phyloP scores from a whole-genome alignment of 1,140 invertebrate species.

The Meloidogyne floridensis region DNA sequence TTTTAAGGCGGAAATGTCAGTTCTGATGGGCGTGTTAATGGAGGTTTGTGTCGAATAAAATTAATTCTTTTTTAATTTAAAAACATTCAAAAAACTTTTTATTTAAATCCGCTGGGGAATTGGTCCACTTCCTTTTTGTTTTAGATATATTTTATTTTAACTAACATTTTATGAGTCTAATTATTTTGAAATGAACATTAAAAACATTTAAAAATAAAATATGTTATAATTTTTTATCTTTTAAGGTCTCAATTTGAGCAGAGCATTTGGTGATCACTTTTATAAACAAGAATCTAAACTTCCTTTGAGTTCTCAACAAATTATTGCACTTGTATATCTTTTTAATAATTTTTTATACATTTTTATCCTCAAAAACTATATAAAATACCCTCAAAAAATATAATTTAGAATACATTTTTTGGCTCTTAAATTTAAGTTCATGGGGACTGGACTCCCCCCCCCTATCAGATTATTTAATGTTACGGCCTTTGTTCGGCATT shows the following conservation, averaged over 20 bases:
- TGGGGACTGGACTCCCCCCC: too few species aligned
- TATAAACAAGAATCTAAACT: constrained; percentile 33
- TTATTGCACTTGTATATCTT: constrained; percentile 22
- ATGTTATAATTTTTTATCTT: background rate
- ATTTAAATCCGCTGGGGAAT: too few species aligned
- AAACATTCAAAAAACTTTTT: too few species aligned
- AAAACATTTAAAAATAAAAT: background rate
- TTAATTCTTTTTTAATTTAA: too few species aligned
- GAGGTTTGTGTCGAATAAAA: constrained; percentile 20
- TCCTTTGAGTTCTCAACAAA: constrained; percentile 31
- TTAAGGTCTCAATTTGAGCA: constrained; percentile 35
- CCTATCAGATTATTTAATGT: too few species aligned
- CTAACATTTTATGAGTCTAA: background rate
- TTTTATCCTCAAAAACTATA: too few species aligned
- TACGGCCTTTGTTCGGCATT: too few species aligned
- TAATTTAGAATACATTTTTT: too few species aligned
- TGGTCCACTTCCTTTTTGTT: too few species aligned
- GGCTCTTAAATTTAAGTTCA: too few species aligned
- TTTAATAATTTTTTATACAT: background rate
- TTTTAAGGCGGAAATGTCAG: constrained; percentile 30
- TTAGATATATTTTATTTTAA: constrained; percentile 1
- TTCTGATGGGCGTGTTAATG: constrained; percentile 40
- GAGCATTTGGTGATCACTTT: constrained; percentile 42
- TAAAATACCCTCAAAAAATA: too few species aligned
- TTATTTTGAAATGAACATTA: background rate